phyloP scores from a whole-genome alignment of 2,797 vertebrate genomes.

The Gymnoscopelus braueri region DNA sequence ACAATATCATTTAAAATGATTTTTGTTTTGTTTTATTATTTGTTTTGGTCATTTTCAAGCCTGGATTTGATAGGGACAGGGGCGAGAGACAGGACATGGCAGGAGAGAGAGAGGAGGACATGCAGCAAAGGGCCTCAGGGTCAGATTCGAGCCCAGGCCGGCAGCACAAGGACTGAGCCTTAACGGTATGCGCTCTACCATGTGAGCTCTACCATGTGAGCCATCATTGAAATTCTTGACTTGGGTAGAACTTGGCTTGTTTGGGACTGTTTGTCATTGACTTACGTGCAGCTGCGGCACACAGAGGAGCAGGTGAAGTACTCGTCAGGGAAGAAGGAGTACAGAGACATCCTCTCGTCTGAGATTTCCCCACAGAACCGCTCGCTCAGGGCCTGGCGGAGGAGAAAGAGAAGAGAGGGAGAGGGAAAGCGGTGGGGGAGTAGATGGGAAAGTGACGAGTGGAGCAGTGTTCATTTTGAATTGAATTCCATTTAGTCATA shows the following conservation, averaged over 20 bases:
- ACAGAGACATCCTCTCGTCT: conserved; percentile 78
- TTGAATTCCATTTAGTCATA: too few species aligned
- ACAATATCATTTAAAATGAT: too few species aligned
- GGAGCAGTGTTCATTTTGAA: too few species aligned
- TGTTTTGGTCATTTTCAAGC: too few species aligned
- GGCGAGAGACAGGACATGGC: too few species aligned
- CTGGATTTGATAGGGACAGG: too few species aligned
- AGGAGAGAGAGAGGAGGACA: background rate
- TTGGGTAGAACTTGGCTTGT: background rate
- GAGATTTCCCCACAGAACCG: conserved; percentile 85
- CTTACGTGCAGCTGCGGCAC: conserved; percentile 88
- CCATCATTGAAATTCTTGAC: background rate
- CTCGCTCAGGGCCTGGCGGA: conserved; percentile 79
- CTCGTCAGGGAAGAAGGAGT: conserved; percentile 87
- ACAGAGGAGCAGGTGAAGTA: conserved; percentile 87
- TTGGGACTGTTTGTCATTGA: background rate
- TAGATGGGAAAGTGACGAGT: too few species aligned
- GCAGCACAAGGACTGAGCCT: background rate
- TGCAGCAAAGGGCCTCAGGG: background rate
- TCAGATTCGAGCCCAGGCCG: background rate
- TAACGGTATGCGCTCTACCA: too few species aligned
- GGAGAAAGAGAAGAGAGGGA: conserved; percentile 9
- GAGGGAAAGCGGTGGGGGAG: conserved; percentile 1
- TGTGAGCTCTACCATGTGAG: too few species aligned
- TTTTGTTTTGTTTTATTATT: too few species aligned